phyloP scores from a whole-genome alignment of 1,140 invertebrate genomes.

The Drosophila ficusphila region DNA sequence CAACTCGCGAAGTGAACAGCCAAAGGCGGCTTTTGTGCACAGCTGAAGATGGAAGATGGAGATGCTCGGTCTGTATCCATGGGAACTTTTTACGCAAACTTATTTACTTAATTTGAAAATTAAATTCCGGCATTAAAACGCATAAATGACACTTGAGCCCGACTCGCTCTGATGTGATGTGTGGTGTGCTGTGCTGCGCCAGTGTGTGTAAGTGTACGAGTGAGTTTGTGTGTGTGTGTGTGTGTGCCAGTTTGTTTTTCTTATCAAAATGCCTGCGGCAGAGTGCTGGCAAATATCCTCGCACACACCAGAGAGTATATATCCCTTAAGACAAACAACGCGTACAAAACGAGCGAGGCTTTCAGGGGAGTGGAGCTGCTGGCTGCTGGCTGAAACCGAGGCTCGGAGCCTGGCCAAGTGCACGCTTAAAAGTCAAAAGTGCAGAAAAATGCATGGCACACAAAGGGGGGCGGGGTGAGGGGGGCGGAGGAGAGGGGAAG shows the following conservation, averaged over 20 bases:
- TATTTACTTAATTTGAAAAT: conserved; percentile 81
- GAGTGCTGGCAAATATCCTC: conserved; percentile 70
- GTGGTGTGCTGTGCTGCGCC: too few relatives aligned
- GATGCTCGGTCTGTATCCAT: conserved; percentile 16
- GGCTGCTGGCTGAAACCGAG: conserved; percentile 15
- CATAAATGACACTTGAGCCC: conserved; percentile 81
- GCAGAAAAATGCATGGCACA: conserved; percentile 81
- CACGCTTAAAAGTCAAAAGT: conserved; percentile 80
- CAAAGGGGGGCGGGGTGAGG: conserved; percentile 43
- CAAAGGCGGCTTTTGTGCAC: conserved; percentile 11
- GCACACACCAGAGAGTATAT: conserved; percentile 45
- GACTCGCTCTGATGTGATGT: too few relatives aligned
- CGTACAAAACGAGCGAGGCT: conserved; percentile 61
- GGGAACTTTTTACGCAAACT: conserved; percentile 62
- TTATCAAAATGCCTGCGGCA: conserved; percentile 81
- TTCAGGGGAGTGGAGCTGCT: conserved; percentile 6
- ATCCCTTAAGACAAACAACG: conserved; percentile 82
- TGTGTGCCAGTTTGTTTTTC: conserved; percentile 69
- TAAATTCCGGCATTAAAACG: conserved; percentile 81
- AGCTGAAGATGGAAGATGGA: conserved; percentile 8
- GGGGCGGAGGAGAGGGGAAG: conserved; percentile 1
- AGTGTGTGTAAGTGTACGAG: too few relatives aligned
- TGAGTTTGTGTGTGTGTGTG: conserved; percentile 5
- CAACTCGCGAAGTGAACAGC: conserved; percentile 35
- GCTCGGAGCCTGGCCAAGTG: conserved; percentile 65